Evolutionary conservation across 2,113 vertebrate genomes (phyloP).

Genomic region (Zonotrichia leucophrys): DNA sequence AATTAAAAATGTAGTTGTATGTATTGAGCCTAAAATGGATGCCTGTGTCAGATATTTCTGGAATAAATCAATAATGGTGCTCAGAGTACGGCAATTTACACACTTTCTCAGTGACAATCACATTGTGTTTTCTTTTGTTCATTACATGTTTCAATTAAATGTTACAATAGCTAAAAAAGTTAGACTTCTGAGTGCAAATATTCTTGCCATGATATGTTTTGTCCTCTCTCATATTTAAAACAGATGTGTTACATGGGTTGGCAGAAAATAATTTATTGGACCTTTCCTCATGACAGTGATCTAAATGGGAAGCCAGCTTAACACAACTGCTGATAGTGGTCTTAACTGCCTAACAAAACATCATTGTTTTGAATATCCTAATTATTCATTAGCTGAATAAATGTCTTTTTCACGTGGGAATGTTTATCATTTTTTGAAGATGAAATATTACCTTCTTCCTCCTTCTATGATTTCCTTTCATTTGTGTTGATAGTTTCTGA

Average conservation of each 20-base stretch:
- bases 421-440: conserved; percentile 56
- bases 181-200: not conserved
- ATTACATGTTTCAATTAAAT: not conserved
- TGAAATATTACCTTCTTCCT: conserved; percentile 58
- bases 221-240: not conserved
- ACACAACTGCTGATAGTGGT: not conserved
- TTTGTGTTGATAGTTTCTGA: conserved; percentile 50
- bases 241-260: not conserved
- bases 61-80: not conserved
- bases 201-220: not conserved
- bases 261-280: conserved; percentile 25
- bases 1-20: rapidly evolving
- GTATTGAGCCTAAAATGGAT: not conserved
- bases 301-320: conserved; percentile 16
- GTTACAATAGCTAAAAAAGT: not conserved
- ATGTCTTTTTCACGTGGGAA: conserved; percentile 47
- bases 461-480: conserved; percentile 40
- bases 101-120: not conserved
- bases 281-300: not conserved
- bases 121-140: not conserved
- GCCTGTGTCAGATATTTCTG: not conserved
- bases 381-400: conserved; percentile 52
- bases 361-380: conserved; percentile 40
- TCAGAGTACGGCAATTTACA: not conserved
- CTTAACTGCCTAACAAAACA: conserved; percentile 1